Percentiles rank a stretch among this genome's conserved stretches.
phyloP scores from a whole-genome alignment of 2,113 vertebrate genomes.

The Desmodus rotundus region DNA sequence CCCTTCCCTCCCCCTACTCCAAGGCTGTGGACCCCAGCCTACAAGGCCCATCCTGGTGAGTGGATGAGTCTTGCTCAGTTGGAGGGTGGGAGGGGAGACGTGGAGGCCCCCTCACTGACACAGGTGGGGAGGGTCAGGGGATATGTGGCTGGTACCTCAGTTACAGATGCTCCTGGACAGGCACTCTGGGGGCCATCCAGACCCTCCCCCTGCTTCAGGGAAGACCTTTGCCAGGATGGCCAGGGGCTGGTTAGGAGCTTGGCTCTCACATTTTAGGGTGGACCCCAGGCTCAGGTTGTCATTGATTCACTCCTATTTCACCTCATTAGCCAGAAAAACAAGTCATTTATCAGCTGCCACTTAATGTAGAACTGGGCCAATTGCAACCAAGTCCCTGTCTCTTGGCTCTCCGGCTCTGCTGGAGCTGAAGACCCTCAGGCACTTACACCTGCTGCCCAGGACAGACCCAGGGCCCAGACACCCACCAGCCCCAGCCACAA shows the following conservation, averaged over 20 bases:
- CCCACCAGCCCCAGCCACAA: neutral
- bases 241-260: neutral
- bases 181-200: neutral
- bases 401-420: constrained; percentile 62
- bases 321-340: constrained; percentile 74
- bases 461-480: neutral
- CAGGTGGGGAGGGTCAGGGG: neutral
- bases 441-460: neutral
- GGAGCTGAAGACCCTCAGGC: constrained; percentile 41
- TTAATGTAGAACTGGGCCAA: constrained; percentile 63
- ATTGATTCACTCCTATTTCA: constrained; percentile 53
- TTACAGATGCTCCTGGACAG: neutral
- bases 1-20: rapidly evolving
- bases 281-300: neutral
- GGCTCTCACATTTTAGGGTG: neutral
- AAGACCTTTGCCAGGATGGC: neutral
- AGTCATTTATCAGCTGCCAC: constrained; percentile 74
- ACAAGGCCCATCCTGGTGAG: neutral
- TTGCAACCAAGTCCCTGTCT: constrained; percentile 50
- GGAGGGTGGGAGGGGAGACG: neutral
- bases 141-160: neutral
- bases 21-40: neutral
- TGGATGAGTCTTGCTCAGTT: neutral
- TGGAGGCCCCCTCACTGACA: neutral
- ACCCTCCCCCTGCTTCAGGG: neutral